Evolutionary conservation across 23 tunicate genomes (phyloP).

Genomic region (Aplidium turbinatum): DNA sequence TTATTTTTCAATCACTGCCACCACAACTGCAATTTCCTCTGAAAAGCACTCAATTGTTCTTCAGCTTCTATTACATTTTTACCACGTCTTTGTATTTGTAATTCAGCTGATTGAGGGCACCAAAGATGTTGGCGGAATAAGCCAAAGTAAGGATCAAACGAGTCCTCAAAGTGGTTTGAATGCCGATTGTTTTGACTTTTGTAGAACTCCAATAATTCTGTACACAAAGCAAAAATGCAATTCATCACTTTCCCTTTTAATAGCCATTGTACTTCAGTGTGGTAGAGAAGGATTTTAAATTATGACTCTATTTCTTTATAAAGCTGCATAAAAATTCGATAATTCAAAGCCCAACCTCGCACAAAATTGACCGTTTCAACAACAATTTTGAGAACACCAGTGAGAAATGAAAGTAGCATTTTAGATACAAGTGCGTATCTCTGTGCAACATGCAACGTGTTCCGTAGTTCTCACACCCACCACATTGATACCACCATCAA

Average conservation of each 20-base stretch:
- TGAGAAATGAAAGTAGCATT: conserved; percentile 1
- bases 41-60: too few species aligned
- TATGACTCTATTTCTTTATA: background rate
- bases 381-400: conserved; percentile 24
- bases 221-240: too few species aligned
- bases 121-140: conserved; percentile 12
- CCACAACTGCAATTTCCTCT: too few species aligned
- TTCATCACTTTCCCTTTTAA: too few species aligned
- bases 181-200: conserved; percentile 2
- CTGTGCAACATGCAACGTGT: conserved; percentile 23
- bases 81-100: too few species aligned
- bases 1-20: too few species aligned
- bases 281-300: too few species aligned
- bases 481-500: too few species aligned
- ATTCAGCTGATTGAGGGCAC: too few species aligned
- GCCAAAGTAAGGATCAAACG: conserved; percentile 2
- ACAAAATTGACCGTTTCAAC: conserved; percentile 23
- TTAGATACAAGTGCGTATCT: conserved; percentile 1
- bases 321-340: too few species aligned
- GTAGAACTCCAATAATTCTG: too few species aligned
- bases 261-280: background rate
- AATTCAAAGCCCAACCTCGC: conserved; percentile 12
- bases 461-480: conserved; percentile 9
- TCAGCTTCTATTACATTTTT: too few species aligned
- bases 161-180: conserved; percentile 11